A percentile compares a stretch with the other conserved stretches of the same genome.
These are phyloP conservation scores for Glaucopsyche alexis DNA, from an alignment of 2,888 invertebrate genomes.

Conservation along the genomic window DNA sequence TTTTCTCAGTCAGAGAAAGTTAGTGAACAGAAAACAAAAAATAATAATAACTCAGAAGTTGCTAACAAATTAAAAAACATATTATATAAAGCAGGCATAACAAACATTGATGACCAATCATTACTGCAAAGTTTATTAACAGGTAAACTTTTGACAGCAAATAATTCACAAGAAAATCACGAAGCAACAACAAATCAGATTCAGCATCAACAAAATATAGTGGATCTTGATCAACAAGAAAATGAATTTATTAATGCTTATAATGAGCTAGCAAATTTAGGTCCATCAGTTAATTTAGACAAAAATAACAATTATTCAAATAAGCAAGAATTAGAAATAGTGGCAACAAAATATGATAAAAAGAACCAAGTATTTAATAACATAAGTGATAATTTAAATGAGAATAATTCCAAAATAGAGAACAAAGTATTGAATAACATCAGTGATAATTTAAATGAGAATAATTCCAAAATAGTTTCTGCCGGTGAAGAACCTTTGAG, in stretches of 20 bases:
- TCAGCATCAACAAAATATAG: slow-evolving; percentile 34
- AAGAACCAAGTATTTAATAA: background rate
- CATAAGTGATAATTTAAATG: background rate
- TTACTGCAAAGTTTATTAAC: slow-evolving; percentile 55
- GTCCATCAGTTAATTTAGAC: slow-evolving; percentile 62
- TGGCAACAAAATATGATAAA: background rate
- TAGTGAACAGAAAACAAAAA: slow-evolving; percentile 37
- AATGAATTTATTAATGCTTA: slow-evolving; percentile 75
- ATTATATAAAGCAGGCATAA: slow-evolving; percentile 58
- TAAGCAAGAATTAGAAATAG: slow-evolving; percentile 13
- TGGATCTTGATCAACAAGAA: slow-evolving; percentile 53
- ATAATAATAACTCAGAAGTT: slow-evolving; percentile 48
- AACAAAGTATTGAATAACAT: background rate
- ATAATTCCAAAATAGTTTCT: background rate
- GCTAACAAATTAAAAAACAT: slow-evolving; percentile 59
- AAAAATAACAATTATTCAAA: slow-evolving; percentile 32
- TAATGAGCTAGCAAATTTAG: slow-evolving; percentile 66
- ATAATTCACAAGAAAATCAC: slow-evolving; percentile 39
- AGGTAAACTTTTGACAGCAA: slow-evolving; percentile 29
- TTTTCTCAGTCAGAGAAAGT: slow-evolving; percentile 34
- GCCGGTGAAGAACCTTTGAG: background rate
- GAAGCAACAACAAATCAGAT: slow-evolving; percentile 38
- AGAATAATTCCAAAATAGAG: background rate
- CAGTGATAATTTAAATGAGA: background rate
- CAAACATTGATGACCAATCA: slow-evolving; percentile 57